phyloP scores from a whole-genome alignment of 2,888 invertebrate genomes.

The Chymomyza caudatula region DNA sequence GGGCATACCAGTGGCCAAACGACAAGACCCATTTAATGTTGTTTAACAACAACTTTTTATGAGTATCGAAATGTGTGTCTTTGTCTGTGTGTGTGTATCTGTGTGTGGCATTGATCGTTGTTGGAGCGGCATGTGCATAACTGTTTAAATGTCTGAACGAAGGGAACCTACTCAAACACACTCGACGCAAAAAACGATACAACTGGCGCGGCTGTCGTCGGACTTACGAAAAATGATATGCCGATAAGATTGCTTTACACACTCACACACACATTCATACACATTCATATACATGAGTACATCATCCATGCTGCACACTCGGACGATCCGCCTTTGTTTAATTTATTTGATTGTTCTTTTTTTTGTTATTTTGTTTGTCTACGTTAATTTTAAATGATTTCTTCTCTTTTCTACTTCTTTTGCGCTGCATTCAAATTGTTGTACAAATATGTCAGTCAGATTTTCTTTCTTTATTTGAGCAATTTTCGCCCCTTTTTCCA shows the following conservation, averaged over 20 bases:
- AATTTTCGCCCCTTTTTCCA: conserved; percentile 61
- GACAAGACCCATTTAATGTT: conserved; percentile 67
- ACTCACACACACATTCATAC: neutral
- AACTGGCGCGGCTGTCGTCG: conserved; percentile 36
- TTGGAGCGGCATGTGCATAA: conserved; percentile 60
- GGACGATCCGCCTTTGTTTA: conserved; percentile 55
- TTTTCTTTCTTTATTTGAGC: conserved; percentile 54
- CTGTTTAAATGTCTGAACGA: conserved; percentile 46
- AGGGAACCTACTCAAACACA: conserved; percentile 41
- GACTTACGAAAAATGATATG: conserved; percentile 50
- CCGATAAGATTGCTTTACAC: conserved; percentile 59
- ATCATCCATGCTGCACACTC: neutral
- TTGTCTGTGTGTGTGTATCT: conserved; percentile 12
- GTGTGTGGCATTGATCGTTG: conserved; percentile 41
- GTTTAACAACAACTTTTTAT: conserved; percentile 64
- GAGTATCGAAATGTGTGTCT: too few species aligned
- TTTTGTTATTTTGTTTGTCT: conserved; percentile 41
- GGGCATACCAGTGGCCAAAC: conserved; percentile 16
- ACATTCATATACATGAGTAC: too few species aligned
- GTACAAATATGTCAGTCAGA: conserved; percentile 64
- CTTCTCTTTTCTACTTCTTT: neutral
- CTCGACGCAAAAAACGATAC: conserved; percentile 52
- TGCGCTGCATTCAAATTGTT: conserved; percentile 33
- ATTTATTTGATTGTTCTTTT: conserved; percentile 69
- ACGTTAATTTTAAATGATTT: conserved; percentile 33